Conservation (phyloP, 2,113 vertebrate genomes). For the Macquaria ambigua region DNA sequence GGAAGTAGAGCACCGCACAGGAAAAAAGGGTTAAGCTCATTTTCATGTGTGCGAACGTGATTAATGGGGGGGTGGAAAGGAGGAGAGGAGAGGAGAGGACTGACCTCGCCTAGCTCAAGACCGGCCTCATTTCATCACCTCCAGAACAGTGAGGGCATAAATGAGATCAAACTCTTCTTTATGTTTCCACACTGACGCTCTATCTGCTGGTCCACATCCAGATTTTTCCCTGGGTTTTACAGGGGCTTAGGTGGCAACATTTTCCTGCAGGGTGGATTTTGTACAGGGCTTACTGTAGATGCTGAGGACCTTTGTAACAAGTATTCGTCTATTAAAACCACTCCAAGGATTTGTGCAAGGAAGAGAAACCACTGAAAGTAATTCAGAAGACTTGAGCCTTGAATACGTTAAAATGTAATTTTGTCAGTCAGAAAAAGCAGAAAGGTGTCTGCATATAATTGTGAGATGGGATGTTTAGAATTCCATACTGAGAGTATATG, state of each 20-base stretch:
- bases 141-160: constrained; percentile 55
- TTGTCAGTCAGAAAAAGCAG: constrained; percentile 16
- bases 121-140: constrained; percentile 64
- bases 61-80: constrained; percentile 63
- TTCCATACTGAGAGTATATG: constrained; percentile 13
- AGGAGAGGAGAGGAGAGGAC: not conserved
- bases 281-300: constrained; percentile 48
- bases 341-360: constrained; percentile 32
- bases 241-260: constrained; percentile 53
- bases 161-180: constrained; percentile 64
- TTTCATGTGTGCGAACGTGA: constrained; percentile 72
- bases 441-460: not conserved
- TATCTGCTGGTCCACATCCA: constrained; percentile 43
- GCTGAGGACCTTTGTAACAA: constrained; percentile 54
- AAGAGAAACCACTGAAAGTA: constrained; percentile 10
- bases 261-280: constrained; percentile 60
- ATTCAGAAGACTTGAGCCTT: constrained; percentile 19
- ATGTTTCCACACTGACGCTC: constrained; percentile 34
- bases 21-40: constrained; percentile 68
- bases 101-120: constrained; percentile 52
- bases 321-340: constrained; percentile 56
- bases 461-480: constrained; percentile 9
- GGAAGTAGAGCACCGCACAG: constrained; percentile 62
- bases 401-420: constrained; percentile 34
- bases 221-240: constrained; percentile 48